Conservation (phyloP, 2,113 vertebrate species). For the Myrmecobius fasciatus region DNA sequence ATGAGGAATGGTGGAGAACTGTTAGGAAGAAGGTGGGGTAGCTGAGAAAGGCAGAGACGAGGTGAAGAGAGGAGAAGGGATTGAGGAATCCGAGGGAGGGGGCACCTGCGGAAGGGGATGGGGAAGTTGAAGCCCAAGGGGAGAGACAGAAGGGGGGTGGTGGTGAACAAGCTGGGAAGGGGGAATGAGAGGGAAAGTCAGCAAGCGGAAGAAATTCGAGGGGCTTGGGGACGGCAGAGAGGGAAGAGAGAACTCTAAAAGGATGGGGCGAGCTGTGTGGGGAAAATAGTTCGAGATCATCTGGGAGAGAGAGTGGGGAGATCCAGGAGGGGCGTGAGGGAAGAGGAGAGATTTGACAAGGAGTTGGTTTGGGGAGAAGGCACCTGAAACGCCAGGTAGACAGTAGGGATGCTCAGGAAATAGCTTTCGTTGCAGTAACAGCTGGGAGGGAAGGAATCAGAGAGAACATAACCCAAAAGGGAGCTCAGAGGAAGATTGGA, state of each 20-base stretch:
- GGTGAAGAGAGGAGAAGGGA: background rate
- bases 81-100: background rate
- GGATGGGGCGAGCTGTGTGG: conserved; percentile 42
- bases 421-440: background rate
- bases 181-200: conserved; percentile 44
- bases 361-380: background rate
- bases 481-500: background rate
- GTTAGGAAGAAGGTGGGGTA: background rate
- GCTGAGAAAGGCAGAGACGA: background rate
- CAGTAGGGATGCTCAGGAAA: background rate
- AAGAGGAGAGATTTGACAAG: background rate
- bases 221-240: conserved; percentile 9
- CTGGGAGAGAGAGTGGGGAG: background rate
- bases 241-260: conserved; percentile 34
- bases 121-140: background rate
- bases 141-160: background rate
- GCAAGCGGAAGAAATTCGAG: conserved; percentile 32
- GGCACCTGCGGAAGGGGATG: background rate
- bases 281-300: conserved; percentile 31
- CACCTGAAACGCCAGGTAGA: background rate
- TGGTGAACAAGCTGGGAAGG: conserved; percentile 43
- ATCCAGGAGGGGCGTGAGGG: background rate
- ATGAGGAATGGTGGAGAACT: background rate
- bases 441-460: background rate
- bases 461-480: background rate